Percentiles rank a stretch among this genome's conserved stretches.
Conservation (phyloP, 2,113 vertebrate species). For the Zosterops japonicus region DNA sequence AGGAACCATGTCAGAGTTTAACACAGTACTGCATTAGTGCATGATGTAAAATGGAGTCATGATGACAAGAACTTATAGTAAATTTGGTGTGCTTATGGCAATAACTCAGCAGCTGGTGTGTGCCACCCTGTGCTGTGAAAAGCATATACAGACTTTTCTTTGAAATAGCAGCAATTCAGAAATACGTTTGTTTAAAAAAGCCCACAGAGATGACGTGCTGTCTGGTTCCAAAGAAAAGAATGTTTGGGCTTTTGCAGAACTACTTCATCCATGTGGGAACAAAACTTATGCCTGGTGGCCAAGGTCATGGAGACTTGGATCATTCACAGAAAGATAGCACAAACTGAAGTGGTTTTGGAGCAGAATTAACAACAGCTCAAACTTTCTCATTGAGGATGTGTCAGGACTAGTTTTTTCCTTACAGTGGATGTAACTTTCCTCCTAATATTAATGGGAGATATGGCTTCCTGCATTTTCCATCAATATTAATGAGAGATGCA, state of each 20-base stretch:
- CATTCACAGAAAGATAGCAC: not conserved
- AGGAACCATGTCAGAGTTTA: not conserved
- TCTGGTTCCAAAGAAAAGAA: not conserved
- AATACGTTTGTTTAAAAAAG: not conserved
- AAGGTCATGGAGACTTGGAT: not conserved
- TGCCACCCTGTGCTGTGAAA: not conserved
- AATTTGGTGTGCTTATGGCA: not conserved
- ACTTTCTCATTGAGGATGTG: not conserved
- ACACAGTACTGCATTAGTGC: not conserved
- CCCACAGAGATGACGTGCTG: not conserved
- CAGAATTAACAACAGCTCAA: not conserved
- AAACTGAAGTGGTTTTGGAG: not conserved
- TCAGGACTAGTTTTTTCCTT: not conserved
- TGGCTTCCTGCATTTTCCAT: not conserved
- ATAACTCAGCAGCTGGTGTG: not conserved
- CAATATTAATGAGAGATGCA: slow-evolving; percentile 18
- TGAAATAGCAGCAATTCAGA: not conserved
- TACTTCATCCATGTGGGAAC: not conserved
- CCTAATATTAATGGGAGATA: not conserved
- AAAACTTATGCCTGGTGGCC: not conserved
- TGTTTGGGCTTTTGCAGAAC: not conserved
- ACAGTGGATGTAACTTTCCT: not conserved
- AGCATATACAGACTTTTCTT: not conserved
- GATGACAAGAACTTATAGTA: not conserved
- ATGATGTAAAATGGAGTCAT: not conserved